Conservation (phyloP, 2,888 invertebrate species). For the Zygogramma bicolorata region DNA sequence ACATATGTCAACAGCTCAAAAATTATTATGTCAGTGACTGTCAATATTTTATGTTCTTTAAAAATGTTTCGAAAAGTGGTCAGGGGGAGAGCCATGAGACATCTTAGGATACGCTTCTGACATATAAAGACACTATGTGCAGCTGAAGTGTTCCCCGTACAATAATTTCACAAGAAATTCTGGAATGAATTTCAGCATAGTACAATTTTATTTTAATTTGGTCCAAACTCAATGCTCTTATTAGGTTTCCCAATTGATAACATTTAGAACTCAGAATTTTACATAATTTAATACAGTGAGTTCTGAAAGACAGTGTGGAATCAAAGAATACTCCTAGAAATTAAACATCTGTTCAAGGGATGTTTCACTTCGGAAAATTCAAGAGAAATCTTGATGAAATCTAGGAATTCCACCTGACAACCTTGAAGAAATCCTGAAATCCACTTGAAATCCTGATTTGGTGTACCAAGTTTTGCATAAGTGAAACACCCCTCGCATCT, state of each 20-base stretch:
- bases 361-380: background rate
- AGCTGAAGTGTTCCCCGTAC: slow-evolving; percentile 11
- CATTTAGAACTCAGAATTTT: background rate
- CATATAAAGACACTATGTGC: slow-evolving; percentile 11
- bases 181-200: too few relatives aligned
- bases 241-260: slow-evolving; percentile 14
- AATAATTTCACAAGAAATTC: slow-evolving; percentile 7
- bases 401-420: background rate
- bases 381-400: background rate
- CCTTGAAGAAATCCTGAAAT: background rate
- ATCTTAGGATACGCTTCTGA: too few relatives aligned
- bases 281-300: slow-evolving; percentile 14
- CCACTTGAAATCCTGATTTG: background rate
- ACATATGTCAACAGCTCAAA: slow-evolving; percentile 6
- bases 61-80: slow-evolving; percentile 11
- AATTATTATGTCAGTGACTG: slow-evolving; percentile 4
- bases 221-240: background rate
- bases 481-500: background rate
- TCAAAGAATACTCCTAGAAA: too few relatives aligned
- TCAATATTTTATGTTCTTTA: slow-evolving; percentile 13
- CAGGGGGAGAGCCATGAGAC: slow-evolving; percentile 8
- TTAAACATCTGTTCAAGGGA: too few relatives aligned
- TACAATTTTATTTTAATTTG: background rate
- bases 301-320: too few relatives aligned
- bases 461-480: background rate